A percentile compares a stretch with the other conserved stretches of the same genome.
phyloP scores from a whole-genome alignment of 2,888 invertebrate species.

The Pheosia tremula region DNA sequence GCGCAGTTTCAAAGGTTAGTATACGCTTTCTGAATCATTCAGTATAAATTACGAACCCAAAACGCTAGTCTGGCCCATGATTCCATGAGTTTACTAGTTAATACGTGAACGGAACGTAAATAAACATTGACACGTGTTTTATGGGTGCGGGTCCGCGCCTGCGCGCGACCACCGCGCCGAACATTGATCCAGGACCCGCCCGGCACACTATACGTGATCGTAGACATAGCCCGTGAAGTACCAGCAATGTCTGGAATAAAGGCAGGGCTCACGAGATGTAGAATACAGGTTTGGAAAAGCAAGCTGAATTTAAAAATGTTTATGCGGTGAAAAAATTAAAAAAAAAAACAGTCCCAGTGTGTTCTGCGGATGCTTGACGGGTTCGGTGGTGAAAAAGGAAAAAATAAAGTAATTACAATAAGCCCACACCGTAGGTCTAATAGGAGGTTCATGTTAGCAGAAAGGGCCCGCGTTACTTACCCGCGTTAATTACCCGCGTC shows the following conservation, averaged over 20 bases:
- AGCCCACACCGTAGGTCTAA: too few relatives aligned
- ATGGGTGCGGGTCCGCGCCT: slow-evolving; percentile 65
- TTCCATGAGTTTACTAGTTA: slow-evolving; percentile 41
- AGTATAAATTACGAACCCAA: slow-evolving; percentile 2
- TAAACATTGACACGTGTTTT: slow-evolving; percentile 81
- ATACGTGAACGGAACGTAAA: slow-evolving; percentile 76
- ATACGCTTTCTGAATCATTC: too few relatives aligned
- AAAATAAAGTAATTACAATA: too few relatives aligned
- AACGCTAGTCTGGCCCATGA: slow-evolving; percentile 24
- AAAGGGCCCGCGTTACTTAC: too few relatives aligned
- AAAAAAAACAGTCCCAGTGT: too few relatives aligned
- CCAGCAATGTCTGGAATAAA: not conserved
- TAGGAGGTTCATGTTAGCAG: too few relatives aligned
- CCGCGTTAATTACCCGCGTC: too few relatives aligned
- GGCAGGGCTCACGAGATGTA: not conserved
- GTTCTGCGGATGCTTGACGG: too few relatives aligned
- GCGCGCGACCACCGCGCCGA: slow-evolving; percentile 47
- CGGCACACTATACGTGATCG: slow-evolving; percentile 58
- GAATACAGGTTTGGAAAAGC: not conserved
- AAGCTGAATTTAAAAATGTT: not conserved
- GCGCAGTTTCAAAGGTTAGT: too few relatives aligned
- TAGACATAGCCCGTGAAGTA: not conserved
- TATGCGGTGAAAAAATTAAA: too few relatives aligned
- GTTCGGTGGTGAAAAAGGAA: too few relatives aligned
- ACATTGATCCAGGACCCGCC: slow-evolving; percentile 56